Evolutionary conservation across 1,140 invertebrate species (phyloP), one percentile per base, ranked within the genome.

Genomic region (Pseudomyrmex gracilis): DNA sequence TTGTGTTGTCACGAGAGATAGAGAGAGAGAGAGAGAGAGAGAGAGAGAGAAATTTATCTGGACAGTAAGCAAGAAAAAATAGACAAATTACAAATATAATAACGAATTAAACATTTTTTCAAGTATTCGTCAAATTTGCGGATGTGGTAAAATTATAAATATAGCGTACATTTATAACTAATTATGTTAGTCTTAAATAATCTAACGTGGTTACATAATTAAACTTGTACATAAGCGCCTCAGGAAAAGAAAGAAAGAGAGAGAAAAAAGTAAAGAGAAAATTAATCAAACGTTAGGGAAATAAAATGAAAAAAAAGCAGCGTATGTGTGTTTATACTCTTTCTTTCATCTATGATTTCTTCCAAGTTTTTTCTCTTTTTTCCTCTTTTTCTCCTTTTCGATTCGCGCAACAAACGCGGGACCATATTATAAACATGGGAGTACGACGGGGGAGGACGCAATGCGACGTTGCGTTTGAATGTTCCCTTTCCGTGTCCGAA

Each of bases 391-490:
- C 24, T 71, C 24, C 9, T 45, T 61, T 43, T 73, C 68, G 20
- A 45, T 57, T 8, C 15, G 12, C 13, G 17, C 47, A 45, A 61
- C 43, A n/a, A 73, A 76, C 20, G 73, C 61, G 20, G 20, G 15
- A 83, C 20, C 67, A 83, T 73, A 82, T 82, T 82, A 82, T 82
- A 82, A 73, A 73, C 67, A 82, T 67, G 77, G 55, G 53, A 49
- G 60, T 51, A 51, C 13, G 49, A 51, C 49, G 49, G 10, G 34
- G 34, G 34, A 34, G 34, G 58, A 49, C 10, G 55, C 55, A 51
- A 57, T 20, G 34, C 51, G 57, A 73, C 67, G 53, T 51, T 47
- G 68, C 55, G 53, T 58, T 82, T 66, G 66, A 71, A 53, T 71
- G 66, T 58, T 73, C 77, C 67, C 77, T 73, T 73, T 7, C 47